phyloP scores from a whole-genome alignment of 2,797 vertebrate genomes.

The Echeneis naucrates region DNA sequence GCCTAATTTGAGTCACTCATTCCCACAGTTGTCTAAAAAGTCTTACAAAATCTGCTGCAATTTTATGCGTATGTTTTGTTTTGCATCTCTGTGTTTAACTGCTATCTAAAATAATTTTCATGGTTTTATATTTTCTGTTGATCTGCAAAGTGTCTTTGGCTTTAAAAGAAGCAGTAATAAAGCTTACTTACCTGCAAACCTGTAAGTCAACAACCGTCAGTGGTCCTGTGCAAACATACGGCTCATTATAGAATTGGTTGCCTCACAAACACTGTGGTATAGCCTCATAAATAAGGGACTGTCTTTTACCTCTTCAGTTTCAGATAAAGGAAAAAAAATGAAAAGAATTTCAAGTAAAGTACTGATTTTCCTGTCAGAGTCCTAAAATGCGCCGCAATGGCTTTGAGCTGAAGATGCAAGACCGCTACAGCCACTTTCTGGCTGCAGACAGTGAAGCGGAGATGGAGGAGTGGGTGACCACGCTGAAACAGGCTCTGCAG shows the following conservation, averaged over 20 bases:
- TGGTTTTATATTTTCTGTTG: neutral
- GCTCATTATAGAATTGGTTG: neutral
- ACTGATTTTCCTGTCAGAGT: conserved; percentile 80
- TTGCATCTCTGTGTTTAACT: neutral
- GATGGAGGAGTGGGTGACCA: conserved; percentile 97
- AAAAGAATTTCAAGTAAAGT: neutral
- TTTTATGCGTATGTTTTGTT: neutral
- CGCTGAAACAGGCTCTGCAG: conserved; percentile 93
- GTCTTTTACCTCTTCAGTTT: neutral
- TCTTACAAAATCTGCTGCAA: neutral
- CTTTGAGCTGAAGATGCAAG: conserved; percentile 97
- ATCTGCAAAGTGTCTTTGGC: neutral
- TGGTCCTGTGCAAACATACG: neutral
- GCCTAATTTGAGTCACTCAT: no score
- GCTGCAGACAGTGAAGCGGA: conserved; percentile 95
- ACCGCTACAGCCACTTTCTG: conserved; percentile 96
- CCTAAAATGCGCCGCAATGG: conserved; percentile 94
- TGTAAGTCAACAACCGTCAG: neutral
- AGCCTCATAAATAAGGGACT: neutral
- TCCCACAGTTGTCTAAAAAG: no score
- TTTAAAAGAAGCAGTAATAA: neutral
- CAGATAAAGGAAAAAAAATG: neutral
- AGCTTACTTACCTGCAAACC: neutral
- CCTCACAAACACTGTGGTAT: neutral
- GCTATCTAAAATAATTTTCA: neutral